Evolutionary conservation across 2,113 vertebrate species (phyloP), one percentile per base, ranked within the genome.

Genomic region (Fulmarus glacialis): DNA sequence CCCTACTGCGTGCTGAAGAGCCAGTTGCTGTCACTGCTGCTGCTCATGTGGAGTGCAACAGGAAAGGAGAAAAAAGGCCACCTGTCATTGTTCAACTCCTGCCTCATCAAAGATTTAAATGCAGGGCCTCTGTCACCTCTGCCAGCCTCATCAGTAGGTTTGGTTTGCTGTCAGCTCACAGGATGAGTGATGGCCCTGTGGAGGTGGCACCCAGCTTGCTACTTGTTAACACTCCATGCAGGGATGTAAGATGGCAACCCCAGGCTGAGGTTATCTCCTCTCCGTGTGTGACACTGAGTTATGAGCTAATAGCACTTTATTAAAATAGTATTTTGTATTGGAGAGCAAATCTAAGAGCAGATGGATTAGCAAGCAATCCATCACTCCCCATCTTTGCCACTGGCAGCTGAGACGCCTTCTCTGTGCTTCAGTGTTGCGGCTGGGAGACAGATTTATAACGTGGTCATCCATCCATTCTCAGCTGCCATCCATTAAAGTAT

Each of bases 261-360:
- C 56, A 13, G 34, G 74, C 93, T 80, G 90, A 66, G 90, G 82
- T 91, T 38, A 10, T 75, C 82, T 90, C 84, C 88, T 59, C n/a
- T 66, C 80, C 3, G 0, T 80, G 82, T 3, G 0, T 80, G 82
- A 34, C 90, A 60, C 53, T 5, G 72, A 93, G 45, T 42, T 38
- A 81, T 21, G 93, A 96, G 92, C 88, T 70, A n/a, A 8, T 1
- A 40, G 92, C 82, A 45, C 82, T 92, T 93, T 42, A 82, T 90
- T 92, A 80, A 93, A 94, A 73, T n/a, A 83, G 62, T 34, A 2
- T 80, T 96, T 94, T 55, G 48, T 38, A 7, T 15, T 68, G 78
- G 93, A 94, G 92, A 80, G 84, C 68, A 24, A 85, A 82, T 4
- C 56, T 6, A 17, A 15, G 78, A 71, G 84, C 95, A 91, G 90